Base-by-base conservation (phyloP, 2,888 invertebrate genomes). In the Nowickia ferox region DNA sequence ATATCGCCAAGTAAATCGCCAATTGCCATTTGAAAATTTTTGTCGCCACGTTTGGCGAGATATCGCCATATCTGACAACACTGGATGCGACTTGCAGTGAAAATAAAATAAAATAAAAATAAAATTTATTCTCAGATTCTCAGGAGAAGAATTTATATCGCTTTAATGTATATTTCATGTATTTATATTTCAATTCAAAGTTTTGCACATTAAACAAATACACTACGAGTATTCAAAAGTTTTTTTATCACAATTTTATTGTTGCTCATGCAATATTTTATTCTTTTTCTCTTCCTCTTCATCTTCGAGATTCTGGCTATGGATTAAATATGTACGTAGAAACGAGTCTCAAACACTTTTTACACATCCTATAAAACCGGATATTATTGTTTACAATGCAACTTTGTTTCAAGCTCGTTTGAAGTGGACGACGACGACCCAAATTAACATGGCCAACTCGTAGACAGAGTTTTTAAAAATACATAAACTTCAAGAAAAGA, bases 321-420 rank as follows among this genome's bases (percentile, higher is more conserved):
- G 48, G 15, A 48, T 15, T 48, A 48, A 48, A 48, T 15, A 15
- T 6, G 5, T 30, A 15, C 30, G 5, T 30, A 30, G 48, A 48
- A 48, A 15, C 15, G 15, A 48, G 13, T 48, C 15, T 11, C 48
- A 48, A 15, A 57, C 13, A 19, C 9, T 53, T 53, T 53, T 57
- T 59, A 30, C 13, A 44, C 46, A 71, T 66, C 48, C 48, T 19
- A 15, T 48, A 63, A 53, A 38, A 57, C 48, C 48, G 48, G 66
- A 59, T 11, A 59, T 51, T 59, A 48, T 51, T 77, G 77, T 77
- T 59, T 59, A 59, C 22, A 59, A 40, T 59, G 68, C 77, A 68
- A 48, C 19, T 48, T 51, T 59, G 57, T 51, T 59, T 48, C 10
- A 57, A 46, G 17, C 17, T n/a, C 15, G 38, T 40, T 19, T 40